Evolutionary conservation across 2,113 vertebrate species (phyloP).

Genomic region (Cepphus grylle): DNA sequence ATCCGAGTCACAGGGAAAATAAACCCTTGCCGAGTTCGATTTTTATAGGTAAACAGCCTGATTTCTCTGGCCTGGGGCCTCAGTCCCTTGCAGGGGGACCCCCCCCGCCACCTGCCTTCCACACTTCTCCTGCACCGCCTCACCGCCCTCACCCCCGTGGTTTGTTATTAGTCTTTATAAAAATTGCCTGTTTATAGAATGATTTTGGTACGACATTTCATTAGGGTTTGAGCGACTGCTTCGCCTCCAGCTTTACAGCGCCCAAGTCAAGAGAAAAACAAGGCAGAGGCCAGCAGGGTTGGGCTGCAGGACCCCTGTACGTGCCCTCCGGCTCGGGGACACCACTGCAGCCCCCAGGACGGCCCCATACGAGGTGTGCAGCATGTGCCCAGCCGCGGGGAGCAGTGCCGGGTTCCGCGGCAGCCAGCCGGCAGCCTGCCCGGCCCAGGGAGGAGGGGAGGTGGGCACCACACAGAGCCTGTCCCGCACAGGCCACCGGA

Average conservation of each 20-base stretch:
- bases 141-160: not conserved
- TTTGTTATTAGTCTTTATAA: constrained; percentile 8
- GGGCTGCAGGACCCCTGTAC: fast-evolving
- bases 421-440: not conserved
- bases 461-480: not conserved
- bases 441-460: not conserved
- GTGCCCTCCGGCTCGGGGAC: fast-evolving
- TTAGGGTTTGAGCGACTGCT: not conserved
- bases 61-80: not conserved
- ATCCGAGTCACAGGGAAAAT: constrained; percentile 17
- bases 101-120: not conserved
- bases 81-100: not conserved
- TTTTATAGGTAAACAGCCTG: constrained; percentile 47
- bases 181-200: not conserved
- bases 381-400: fast-evolving
- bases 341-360: not conserved
- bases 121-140: not conserved
- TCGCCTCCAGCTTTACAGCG: not conserved
- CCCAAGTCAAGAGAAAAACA: not conserved
- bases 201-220: not conserved
- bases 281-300: not conserved
- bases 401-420: fast-evolving
- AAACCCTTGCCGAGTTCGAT: not conserved
- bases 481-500: fast-evolving
- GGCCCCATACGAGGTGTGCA: not conserved